phyloP scores from a whole-genome alignment of 2,113 vertebrate genomes.

The Thryonomys swinderianus region DNA sequence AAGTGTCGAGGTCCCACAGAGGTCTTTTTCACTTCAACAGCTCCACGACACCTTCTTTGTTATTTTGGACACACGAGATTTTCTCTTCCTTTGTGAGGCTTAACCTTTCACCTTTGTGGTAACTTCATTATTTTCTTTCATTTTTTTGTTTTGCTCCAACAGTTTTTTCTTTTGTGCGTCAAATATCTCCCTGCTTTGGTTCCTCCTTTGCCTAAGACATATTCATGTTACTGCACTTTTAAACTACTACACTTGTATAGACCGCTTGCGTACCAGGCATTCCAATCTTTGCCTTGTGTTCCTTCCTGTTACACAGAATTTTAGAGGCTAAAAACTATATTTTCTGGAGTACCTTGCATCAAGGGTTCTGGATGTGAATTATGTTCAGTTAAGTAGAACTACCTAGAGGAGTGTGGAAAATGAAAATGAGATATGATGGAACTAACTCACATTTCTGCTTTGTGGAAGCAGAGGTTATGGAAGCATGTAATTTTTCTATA shows the following conservation, averaged over 20 bases:
- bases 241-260: not conserved
- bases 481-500: not conserved
- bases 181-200: not conserved
- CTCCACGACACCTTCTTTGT: not conserved
- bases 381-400: not conserved
- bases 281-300: not conserved
- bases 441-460: not conserved
- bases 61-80: not conserved
- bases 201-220: not conserved
- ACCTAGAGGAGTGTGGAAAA: not conserved
- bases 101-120: not conserved
- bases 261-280: no score
- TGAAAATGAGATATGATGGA: not conserved
- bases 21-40: not conserved
- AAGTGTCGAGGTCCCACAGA: not conserved
- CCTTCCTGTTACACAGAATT: not conserved
- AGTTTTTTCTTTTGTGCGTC: not conserved
- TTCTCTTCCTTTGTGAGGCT: not conserved
- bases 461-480: not conserved
- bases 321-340: not conserved
- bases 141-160: not conserved
- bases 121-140: not conserved
- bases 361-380: not conserved
- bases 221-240: not conserved
- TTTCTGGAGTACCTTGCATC: not conserved